phyloP scores from a whole-genome alignment of 2,113 vertebrate species.

The Melanostigma gelatinosum region DNA sequence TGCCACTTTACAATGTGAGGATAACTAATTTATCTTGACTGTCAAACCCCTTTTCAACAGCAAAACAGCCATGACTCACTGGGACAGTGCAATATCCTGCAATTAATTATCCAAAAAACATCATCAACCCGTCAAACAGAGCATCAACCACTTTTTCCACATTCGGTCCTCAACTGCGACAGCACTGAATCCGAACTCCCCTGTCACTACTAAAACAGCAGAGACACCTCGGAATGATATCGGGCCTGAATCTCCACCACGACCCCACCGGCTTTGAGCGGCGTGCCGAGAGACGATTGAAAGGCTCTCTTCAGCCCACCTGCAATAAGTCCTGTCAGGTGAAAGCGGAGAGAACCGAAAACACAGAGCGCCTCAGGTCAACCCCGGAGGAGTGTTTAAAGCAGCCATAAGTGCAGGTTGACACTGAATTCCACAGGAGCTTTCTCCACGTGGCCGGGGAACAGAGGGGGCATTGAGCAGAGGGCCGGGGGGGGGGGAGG shows the following conservation, averaged over 20 bases:
- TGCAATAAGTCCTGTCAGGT: conserved; percentile 61
- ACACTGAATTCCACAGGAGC: conserved; percentile 64
- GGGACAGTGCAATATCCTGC: not conserved
- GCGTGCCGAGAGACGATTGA: conserved; percentile 36
- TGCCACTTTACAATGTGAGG: not conserved
- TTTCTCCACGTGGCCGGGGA: conserved; percentile 64
- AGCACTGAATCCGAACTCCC: not conserved
- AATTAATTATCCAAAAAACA: conserved; percentile 4
- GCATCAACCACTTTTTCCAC: not conserved
- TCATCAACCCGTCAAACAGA: not conserved
- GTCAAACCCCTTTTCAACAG: not conserved
- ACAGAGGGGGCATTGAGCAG: conserved; percentile 72
- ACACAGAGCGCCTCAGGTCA: conserved; percentile 59
- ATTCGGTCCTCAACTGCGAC: not conserved
- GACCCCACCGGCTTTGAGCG: conserved; percentile 16
- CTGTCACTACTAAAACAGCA: conserved; percentile 1
- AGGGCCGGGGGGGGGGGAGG: not conserved
- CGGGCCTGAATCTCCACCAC: not conserved
- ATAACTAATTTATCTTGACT: not conserved
- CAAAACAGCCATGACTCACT: not conserved
- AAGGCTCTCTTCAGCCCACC: conserved; percentile 60
- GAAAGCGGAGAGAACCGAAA: conserved; percentile 66
- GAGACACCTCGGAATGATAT: not conserved
- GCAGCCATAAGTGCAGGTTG: conserved; percentile 58
- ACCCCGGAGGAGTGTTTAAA: conserved; percentile 50